Conservation (phyloP, 2,113 vertebrate genomes). For the Litocranius walleri region DNA sequence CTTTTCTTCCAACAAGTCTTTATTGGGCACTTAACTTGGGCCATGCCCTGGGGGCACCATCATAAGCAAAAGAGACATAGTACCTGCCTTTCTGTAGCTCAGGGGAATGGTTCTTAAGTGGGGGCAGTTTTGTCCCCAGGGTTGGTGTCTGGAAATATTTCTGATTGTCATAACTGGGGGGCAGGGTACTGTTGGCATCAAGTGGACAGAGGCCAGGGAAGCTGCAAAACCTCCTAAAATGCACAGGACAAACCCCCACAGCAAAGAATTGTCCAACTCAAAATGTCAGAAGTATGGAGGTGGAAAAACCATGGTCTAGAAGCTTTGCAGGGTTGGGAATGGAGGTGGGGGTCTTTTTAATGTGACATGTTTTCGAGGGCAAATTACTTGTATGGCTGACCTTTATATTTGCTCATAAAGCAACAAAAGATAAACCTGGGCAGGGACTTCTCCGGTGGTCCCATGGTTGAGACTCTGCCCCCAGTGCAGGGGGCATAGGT, state of each 20-base stretch:
- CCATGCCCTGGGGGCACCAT: not conserved
- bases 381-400: slow-evolving; percentile 3
- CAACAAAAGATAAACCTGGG: slow-evolving; percentile 37
- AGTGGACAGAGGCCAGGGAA: not conserved
- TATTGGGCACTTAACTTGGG: not conserved
- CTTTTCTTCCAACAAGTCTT: not conserved
- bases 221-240: not conserved
- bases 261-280: not conserved
- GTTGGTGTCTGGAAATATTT: not conserved
- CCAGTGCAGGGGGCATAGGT: not conserved
- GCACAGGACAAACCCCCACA: not conserved
- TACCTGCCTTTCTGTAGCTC: not conserved
- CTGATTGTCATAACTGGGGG: not conserved
- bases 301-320: not conserved
- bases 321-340: not conserved
- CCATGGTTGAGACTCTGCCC: not conserved
- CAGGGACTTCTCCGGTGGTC: not conserved
- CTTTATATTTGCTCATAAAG: slow-evolving; percentile 33
- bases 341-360: not conserved
- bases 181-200: not conserved
- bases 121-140: not conserved
- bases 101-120: not conserved
- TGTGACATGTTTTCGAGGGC: not conserved
- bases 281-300: not conserved
- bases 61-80: not conserved